phyloP scores from a whole-genome alignment of 2,113 vertebrate species.

The Mionectes macconnelli region DNA sequence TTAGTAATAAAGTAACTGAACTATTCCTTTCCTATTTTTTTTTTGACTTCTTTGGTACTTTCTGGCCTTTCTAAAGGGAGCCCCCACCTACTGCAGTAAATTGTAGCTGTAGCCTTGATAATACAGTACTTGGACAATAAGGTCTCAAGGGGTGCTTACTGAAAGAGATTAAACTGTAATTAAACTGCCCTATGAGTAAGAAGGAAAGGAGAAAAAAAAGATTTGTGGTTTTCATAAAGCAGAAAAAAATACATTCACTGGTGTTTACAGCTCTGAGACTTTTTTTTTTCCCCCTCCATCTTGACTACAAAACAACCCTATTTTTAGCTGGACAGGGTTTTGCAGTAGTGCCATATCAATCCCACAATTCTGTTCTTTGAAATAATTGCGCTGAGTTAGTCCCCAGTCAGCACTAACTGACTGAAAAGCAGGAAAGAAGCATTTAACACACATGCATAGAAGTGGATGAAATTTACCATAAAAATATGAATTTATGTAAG shows the following conservation, averaged over 20 bases:
- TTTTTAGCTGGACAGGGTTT: constrained; percentile 74
- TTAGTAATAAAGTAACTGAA: constrained; percentile 69
- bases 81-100: constrained; percentile 69
- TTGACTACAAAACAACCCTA: constrained; percentile 74
- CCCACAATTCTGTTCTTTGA: constrained; percentile 71
- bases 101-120: constrained; percentile 71
- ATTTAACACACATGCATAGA: constrained; percentile 52
- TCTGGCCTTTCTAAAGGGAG: constrained; percentile 61
- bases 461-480: constrained; percentile 67
- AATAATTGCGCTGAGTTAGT: constrained; percentile 71
- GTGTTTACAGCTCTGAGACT: constrained; percentile 73
- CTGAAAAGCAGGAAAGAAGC: constrained; percentile 66
- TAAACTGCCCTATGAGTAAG: constrained; percentile 72
- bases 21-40: constrained; percentile 44
- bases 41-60: constrained; percentile 14
- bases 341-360: constrained; percentile 70
- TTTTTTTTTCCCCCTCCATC: not conserved
- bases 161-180: constrained; percentile 80
- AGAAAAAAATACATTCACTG: constrained; percentile 71
- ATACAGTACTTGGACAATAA: constrained; percentile 69
- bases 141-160: constrained; percentile 70
- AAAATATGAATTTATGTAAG: constrained; percentile 67
- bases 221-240: constrained; percentile 78
- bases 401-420: constrained; percentile 72
- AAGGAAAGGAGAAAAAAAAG: constrained; percentile 49